Evolutionary conservation across 1,140 invertebrate species (phyloP).

Genomic region (Lineus longissimus): DNA sequence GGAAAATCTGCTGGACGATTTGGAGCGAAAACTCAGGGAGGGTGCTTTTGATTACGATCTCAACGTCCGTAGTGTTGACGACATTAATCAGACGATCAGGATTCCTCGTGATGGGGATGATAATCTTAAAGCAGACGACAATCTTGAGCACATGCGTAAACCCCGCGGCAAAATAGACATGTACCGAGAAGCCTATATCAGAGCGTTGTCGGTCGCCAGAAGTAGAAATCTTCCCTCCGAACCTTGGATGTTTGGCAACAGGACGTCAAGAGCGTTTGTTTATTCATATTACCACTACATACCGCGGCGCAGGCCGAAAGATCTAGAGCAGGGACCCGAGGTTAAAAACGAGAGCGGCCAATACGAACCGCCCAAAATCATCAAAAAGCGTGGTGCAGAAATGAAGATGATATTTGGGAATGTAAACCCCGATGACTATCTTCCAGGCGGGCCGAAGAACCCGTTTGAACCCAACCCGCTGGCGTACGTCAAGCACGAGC

Average conservation of each 20-base stretch:
- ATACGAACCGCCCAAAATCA: neutral
- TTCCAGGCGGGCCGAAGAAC: neutral
- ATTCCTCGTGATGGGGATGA: neutral
- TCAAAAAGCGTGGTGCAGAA: neutral
- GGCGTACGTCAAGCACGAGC: too few relatives aligned
- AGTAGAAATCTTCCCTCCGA: neutral
- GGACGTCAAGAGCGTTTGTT: neutral
- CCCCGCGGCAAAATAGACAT: neutral
- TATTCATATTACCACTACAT: neutral
- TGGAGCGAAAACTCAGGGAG: neutral
- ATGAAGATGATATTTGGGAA: slow-evolving; percentile 1
- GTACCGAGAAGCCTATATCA: neutral
- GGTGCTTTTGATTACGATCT: too few relatives aligned
- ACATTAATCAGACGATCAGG: neutral
- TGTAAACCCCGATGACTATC: slow-evolving; percentile 1
- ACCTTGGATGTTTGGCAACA: slow-evolving; percentile 1
- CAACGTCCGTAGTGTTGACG: too few relatives aligned
- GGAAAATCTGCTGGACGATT: neutral
- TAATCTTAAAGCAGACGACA: neutral
- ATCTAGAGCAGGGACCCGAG: neutral
- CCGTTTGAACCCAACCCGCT: too few relatives aligned
- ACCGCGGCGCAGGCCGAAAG: neutral
- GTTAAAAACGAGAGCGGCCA: neutral
- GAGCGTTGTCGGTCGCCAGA: slow-evolving; percentile 1
- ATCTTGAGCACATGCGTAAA: neutral